These are phyloP conservation scores for Ondatra zibethicus DNA, from an alignment of 2,113 vertebrate genomes.

Conservation along the genomic window DNA sequence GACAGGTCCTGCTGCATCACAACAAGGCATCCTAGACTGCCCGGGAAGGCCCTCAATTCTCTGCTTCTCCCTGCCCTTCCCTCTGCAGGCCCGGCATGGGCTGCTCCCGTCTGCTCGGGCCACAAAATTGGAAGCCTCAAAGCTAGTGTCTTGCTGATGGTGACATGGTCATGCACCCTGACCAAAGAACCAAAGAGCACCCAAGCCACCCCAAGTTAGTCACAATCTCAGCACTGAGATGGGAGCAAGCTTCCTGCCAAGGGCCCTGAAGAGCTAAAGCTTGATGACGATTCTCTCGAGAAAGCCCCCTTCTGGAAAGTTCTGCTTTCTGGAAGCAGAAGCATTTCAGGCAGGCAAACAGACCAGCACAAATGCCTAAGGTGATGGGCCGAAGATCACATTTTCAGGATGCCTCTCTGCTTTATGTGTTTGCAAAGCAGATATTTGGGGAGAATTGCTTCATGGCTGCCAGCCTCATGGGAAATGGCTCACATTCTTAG, in stretches of 20 bases:
- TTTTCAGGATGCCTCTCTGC: constrained; percentile 74
- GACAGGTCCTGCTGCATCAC: not conserved
- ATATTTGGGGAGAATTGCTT: constrained; percentile 73
- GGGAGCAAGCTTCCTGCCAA: not conserved
- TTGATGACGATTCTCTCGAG: not conserved
- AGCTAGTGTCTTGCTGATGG: not conserved
- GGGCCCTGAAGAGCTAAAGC: not conserved
- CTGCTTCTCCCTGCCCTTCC: not conserved
- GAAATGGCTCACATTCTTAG: constrained; percentile 77
- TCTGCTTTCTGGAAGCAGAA: not conserved
- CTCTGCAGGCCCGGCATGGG: not conserved
- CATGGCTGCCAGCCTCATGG: constrained; percentile 64
- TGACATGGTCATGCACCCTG: not conserved
- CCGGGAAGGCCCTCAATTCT: not conserved
- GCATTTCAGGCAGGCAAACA: not conserved
- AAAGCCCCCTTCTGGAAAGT: constrained; percentile 1
- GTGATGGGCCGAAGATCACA: constrained; percentile 54
- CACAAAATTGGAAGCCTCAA: not conserved
- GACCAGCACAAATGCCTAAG: not conserved
- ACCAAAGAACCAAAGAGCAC: not conserved
- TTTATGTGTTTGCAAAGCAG: constrained; percentile 78
- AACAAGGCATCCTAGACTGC: not conserved
- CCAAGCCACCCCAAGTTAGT: not conserved
- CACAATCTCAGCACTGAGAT: not conserved
- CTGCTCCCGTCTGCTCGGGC: not conserved